A percentile compares a stretch with the other conserved stretches of the same genome.
Evolutionary conservation across 2,888 invertebrate species (phyloP).

Genomic region (Liposcelis brunnea): DNA sequence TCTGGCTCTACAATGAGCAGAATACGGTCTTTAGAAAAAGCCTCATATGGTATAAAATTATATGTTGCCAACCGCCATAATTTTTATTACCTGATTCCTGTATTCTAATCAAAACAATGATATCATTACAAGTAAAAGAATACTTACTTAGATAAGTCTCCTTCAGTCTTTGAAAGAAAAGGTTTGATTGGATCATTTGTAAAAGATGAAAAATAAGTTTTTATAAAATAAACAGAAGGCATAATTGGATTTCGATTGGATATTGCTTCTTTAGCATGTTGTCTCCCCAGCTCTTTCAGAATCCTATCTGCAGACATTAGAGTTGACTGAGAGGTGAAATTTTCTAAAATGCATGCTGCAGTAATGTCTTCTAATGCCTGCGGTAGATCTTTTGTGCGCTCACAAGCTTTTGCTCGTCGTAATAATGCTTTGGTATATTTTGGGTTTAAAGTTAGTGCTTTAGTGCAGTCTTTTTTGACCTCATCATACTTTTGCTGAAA

Average conservation of each 20-base stretch:
- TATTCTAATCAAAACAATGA: too few relatives aligned
- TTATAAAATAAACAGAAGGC: constrained; percentile 74
- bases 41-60: too few relatives aligned
- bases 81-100: too few relatives aligned
- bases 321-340: constrained; percentile 65
- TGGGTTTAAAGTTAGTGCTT: constrained; percentile 67
- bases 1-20: too few relatives aligned
- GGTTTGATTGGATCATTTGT: constrained; percentile 63
- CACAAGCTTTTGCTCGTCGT: constrained; percentile 66
- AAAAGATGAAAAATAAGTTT: constrained; percentile 75
- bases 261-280: constrained; percentile 59
- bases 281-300: constrained; percentile 59
- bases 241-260: constrained; percentile 48
- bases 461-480: constrained; percentile 73
- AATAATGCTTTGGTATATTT: constrained; percentile 77
- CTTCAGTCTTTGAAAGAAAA: constrained; percentile 30
- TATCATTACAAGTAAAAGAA: too few relatives aligned
- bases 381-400: constrained; percentile 59
- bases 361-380: constrained; percentile 83
- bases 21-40: too few relatives aligned
- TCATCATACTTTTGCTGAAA: constrained; percentile 53
- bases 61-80: too few relatives aligned
- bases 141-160: constrained; percentile 20
- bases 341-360: constrained; percentile 78
- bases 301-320: constrained; percentile 74